Conservation (phyloP, 2,797 vertebrate genomes). For the Amazona ochrocephala region DNA sequence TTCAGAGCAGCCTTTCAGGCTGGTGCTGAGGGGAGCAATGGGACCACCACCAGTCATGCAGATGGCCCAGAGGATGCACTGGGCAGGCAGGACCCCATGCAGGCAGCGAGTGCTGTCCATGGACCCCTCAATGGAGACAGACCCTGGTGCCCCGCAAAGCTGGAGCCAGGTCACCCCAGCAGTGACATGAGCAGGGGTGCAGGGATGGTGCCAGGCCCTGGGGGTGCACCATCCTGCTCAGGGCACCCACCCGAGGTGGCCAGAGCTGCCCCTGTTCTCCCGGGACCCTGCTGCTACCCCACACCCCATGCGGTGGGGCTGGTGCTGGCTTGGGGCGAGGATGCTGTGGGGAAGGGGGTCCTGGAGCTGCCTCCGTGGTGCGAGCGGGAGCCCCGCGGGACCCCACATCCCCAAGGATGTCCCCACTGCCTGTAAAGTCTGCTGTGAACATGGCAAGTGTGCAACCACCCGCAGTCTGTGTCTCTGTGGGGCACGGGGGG, state of each 20-base stretch:
- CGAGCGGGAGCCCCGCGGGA: accelerated
- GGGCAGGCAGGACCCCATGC: neutral
- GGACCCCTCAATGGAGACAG: neutral
- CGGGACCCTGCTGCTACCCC: accelerated
- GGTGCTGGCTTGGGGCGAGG: accelerated
- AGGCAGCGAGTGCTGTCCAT: neutral
- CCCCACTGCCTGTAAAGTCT: neutral
- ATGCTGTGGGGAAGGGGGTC: neutral
- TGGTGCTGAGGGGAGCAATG: accelerated
- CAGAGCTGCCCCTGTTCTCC: neutral
- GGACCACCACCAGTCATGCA: accelerated
- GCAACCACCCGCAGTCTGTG: constrained; percentile 22
- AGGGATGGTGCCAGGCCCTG: neutral
- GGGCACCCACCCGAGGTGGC: neutral
- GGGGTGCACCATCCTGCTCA: neutral
- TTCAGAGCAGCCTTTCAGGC: neutral
- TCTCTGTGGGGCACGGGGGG: neutral
- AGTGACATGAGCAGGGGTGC: accelerated
- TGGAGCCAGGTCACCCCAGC: neutral
- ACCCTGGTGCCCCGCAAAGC: accelerated
- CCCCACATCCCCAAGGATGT: neutral
- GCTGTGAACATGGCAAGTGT: constrained; percentile 64
- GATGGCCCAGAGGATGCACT: neutral
- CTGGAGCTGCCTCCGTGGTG: neutral
- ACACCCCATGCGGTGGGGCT: accelerated